Base-by-base conservation (phyloP, 2,888 invertebrate genomes). In the Erpobdella octoculata region DNA sequence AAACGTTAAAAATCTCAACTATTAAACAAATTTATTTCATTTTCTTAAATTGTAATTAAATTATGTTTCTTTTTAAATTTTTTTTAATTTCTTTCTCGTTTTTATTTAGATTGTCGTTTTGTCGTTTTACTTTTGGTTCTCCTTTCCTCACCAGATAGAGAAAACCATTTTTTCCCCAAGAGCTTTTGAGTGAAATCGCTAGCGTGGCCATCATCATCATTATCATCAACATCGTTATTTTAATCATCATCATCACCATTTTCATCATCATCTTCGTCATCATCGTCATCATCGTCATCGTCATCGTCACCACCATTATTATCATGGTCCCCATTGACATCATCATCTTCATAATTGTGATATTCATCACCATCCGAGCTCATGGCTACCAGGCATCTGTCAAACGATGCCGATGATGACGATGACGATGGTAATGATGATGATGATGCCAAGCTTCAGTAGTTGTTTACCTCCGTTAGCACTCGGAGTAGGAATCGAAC, bases 191-290 rank as follows among this genome's bases (percentile, higher is more conserved):
- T 36, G 33, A 36, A 33, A 69, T 69, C 69, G 53, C 53, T 58
- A 69, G 48, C 69, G 53, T 69, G 31, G 28, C 37, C 37, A 33
- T 68, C 67, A 28, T 68, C 68, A 21, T 28, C 37, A 35, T 35
- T 53, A 15, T 67, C 58, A 0, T 65, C 67, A 3, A 18, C 37
- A 28, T 67, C 46, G n/a, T 38, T 15, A 37, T 41, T 41, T n/a
- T 37, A 28, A 15, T 38, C 6, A 18, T 9, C 67, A n/a, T 67
- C 31, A 12, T 21, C 12, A 12, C 41, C 66, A 15, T 66, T 4
- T n/a, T 66, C 67, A 1, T 41, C 48, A 31, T 25, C 67, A 46
- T 46, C 67, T 25, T 67, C 67, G n/a, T 25, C 67, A 0, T 28
- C 68, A 46, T 33, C 18, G 15, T 67, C 46, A 46, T n/a, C 37